Percentiles rank a stretch among this genome's conserved stretches.
Evolutionary conservation across 2,113 vertebrate genomes (phyloP).

Genomic region (Pristiophorus japonicus): DNA sequence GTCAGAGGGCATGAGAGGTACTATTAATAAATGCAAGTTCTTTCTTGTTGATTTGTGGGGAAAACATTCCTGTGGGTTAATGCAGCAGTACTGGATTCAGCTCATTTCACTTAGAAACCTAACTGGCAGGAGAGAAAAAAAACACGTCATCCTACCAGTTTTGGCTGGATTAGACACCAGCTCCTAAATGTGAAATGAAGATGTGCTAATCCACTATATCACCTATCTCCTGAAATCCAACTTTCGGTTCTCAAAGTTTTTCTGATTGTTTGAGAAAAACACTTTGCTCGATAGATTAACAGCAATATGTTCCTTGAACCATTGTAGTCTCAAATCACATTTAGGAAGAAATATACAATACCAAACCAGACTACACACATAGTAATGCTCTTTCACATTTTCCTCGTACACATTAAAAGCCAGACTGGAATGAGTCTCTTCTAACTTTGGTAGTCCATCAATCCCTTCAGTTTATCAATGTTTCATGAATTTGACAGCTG

Average conservation of each 20-base stretch:
- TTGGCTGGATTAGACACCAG: background rate
- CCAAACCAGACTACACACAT: background rate
- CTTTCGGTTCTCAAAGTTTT: background rate
- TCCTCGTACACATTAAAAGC: background rate
- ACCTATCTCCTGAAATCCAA: background rate
- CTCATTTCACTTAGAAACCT: background rate
- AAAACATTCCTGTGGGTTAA: background rate
- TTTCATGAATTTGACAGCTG: background rate
- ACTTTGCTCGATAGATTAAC: too few species aligned
- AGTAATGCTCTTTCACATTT: too few species aligned
- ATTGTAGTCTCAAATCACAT: too few species aligned
- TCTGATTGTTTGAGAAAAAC: background rate
- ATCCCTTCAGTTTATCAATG: background rate
- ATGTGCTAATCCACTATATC: background rate
- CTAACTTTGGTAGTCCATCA: background rate
- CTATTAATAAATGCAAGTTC: too few species aligned
- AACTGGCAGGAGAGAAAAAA: background rate
- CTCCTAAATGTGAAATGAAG: background rate
- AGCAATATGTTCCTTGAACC: too few species aligned
- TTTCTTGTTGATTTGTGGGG: background rate
- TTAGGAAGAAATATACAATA: background rate
- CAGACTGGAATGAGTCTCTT: background rate
- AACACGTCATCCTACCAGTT: background rate
- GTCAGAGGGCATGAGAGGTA: too few species aligned
- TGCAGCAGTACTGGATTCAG: background rate